A percentile compares a stretch with the other conserved stretches of the same genome.
Evolutionary conservation across 2,113 vertebrate species (phyloP).

Genomic region (Todiramphus saurophagus): DNA sequence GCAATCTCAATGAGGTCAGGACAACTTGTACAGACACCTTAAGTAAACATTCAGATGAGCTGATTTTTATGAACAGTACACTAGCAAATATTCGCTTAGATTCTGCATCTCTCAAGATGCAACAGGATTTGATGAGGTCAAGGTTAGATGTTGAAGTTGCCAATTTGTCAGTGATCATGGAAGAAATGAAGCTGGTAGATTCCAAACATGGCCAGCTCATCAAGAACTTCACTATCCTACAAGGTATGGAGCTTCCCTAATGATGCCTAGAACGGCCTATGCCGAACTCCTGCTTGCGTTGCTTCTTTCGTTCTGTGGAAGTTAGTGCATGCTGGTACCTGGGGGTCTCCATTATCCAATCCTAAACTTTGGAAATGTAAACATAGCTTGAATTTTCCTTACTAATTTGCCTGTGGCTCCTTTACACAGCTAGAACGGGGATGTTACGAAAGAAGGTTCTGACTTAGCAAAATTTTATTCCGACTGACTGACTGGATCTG

Average conservation of each 20-base stretch:
- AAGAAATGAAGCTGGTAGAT: constrained; percentile 98
- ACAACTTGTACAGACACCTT: constrained; percentile 87
- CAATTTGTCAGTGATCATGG: constrained; percentile 91
- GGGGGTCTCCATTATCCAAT: not conserved
- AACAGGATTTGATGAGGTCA: constrained; percentile 87
- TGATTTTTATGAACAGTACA: constrained; percentile 85
- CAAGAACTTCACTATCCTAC: constrained; percentile 95
- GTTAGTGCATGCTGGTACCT: not conserved
- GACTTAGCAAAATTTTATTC: constrained; percentile 47
- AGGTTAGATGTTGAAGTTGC: constrained; percentile 92
- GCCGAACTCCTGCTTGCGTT: not conserved
- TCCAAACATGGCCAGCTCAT: constrained; percentile 94
- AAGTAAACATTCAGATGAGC: constrained; percentile 87
- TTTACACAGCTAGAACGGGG: not conserved
- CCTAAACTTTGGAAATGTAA: not conserved
- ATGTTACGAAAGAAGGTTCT: constrained; percentile 8
- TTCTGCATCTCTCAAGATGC: constrained; percentile 79
- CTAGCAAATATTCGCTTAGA: constrained; percentile 83
- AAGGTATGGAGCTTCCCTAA: constrained; percentile 77
- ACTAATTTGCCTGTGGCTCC: not conserved
- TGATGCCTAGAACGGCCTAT: not conserved
- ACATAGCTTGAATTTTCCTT: not conserved
- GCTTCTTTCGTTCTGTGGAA: not conserved
- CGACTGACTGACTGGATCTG: not conserved
- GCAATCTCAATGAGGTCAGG: constrained; percentile 86